Base-by-base conservation (phyloP, 2,113 vertebrate species). In the Rynchops niger region DNA sequence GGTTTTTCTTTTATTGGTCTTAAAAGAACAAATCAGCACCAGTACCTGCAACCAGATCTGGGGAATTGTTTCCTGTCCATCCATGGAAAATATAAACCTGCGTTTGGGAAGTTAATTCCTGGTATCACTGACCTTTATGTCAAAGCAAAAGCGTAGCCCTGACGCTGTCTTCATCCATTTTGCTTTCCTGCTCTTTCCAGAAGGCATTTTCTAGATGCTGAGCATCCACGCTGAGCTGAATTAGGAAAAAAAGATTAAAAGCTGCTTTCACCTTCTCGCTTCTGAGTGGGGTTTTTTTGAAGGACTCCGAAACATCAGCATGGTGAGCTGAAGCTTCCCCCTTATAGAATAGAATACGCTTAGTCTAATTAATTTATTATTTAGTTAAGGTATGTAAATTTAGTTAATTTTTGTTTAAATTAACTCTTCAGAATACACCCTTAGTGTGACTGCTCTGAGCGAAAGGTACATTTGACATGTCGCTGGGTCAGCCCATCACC, bases 401-500 rank as follows among this genome's bases (percentile, higher is more conserved):
- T 25, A 58, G 5, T 38, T 56, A 11, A 36, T 47, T 23, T 55
- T 9, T 17, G 23, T 20, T 87, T 23, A 50, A 36, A 26, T 1
- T n/a, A 58, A 47, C 65, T 30, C 63, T 74, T 32, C n/a, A 62
- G 27, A 14, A 34, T 7, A 2, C 49, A 20, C 32, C 71, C 0
- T 0, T 32, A 36, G 10, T 1, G 5, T 36, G 38, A 6, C 27
- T 43, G 71, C 62, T 65, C 58, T 27, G 45, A 34, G 11, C 42
- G 61, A 87, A 84, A 27, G 5, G 38, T 5, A 0, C 9, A 5
- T 36, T 66, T 71, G 52, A 79, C 15, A 2, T 0, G 1, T 20
- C 42, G 17, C 79, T 4, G 0, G 19, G n/a, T 32, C 69, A 61
- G 18, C 38, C 50, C 0, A 0, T 12, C 47, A 10, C 40, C 27